Base-by-base conservation (phyloP, 2,113 vertebrate genomes). In the Orientallactaga bullata region DNA sequence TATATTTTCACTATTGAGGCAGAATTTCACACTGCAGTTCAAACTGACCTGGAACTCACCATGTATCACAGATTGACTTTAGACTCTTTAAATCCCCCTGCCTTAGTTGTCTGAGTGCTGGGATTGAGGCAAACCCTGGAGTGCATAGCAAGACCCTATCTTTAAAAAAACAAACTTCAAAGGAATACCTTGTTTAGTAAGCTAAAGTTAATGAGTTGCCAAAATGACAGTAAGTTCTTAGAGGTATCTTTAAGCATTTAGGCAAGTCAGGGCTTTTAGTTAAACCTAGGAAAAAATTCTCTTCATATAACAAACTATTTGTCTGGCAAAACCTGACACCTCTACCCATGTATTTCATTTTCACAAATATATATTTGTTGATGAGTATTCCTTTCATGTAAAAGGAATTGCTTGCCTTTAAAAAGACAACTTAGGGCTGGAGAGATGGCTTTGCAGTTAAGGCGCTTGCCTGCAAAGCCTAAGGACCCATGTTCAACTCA, bases 331-430 rank as follows among this genome's bases (percentile, higher is more conserved):
- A 78, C 11, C 72, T 71, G 32, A 76, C 90, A 66, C 71, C 15
- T 23, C 30, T 89, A 71, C 21, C 66, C 60, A 13, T 71, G 51
- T 30, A 47, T 58, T 47, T 93, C 30, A 17, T 87, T 89, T 86
- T 69, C n/a, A 61, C 35, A 89, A n/a, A 85, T 73, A 85, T 81
- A 15, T 65, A 69, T 58, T 55, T 83, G 2, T 78, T 92, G 88
- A 51, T 93, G 82, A 90, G 77, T 16, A 78, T 5, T 68, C 0
- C 60, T 93, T 94, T 51, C 63, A 65, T 85, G 82, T 77, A 83
- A 76, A n/a, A 72, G 51, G 9, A 32, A 32, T 73, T 84, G 90
- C 20, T 85, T 77, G 79, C 3, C 39, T 90, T 77, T 51, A 83
- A 89, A 76, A n/a, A 11, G 18, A 5, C 55, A 91, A 37, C 39